Base-by-base conservation (phyloP, 2,888 invertebrate genomes). In the Uropetala carovei region DNA sequence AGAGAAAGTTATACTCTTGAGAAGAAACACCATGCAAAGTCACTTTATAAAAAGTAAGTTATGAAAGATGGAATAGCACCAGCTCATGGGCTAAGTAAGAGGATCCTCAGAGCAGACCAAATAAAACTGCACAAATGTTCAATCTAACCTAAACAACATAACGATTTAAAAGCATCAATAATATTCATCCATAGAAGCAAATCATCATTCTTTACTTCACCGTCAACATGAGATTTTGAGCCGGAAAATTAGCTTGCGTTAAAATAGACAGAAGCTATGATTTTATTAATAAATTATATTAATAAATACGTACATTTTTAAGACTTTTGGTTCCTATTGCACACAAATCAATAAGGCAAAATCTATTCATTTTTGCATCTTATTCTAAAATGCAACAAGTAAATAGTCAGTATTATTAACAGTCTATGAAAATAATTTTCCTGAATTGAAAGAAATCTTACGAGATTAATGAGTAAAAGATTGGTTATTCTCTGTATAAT, bases 61-160 rank as follows among this genome's bases (percentile, higher is more conserved):
- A 68, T 89, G 83, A 89, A 60, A 89, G 89, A 43, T 68, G 89
- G 89, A 89, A 89, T 89, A 89, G 89, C 89, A 89, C 89, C 89
- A 89, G 89, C 89, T 89, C 89, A 89, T 89, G 89, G 89, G 89
- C 27, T 64, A 60, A 89, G 89, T 89, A 89, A 16, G 64, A 89
- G 89, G 60, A 16, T 60, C 30, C 18, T 56, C 43, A n/a, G 89
- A 68, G 64, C 30, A 89, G 64, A 89, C 64, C 89, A 68, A 64
- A 43, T 64, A 30, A 64, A 60, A 60, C 64, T 64, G 64, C 83
- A 16, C 43, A 43, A 43, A 43, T 5, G 5, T 75, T 75, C 75
- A 75, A 75, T n/a, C 10, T 75, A 27, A 75, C 13, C 75, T 75
- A 13, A 27, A 75, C 43, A 43, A 43, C 1, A 43, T 43, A 75